A percentile compares a stretch with the other conserved stretches of the same genome.
These are phyloP conservation scores for Blomia tropicalis DNA, from an alignment of 2,888 invertebrate genomes.

Conservation along the genomic window DNA sequence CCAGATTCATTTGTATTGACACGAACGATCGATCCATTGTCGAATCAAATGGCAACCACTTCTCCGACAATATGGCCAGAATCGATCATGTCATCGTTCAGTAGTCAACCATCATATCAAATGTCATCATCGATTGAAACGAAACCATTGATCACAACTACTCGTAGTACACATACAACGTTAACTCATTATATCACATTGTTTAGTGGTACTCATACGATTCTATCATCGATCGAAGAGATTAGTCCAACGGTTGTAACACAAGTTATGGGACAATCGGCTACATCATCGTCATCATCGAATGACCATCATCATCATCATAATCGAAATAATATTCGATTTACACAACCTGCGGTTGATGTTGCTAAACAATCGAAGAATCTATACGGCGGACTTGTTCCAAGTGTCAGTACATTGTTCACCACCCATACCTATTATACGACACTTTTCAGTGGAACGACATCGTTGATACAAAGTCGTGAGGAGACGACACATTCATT, in stretches of 20 bases:
- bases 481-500: slow-evolving; percentile 29
- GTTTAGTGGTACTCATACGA: slow-evolving; percentile 48
- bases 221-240: slow-evolving; percentile 31
- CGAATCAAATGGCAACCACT: slow-evolving; percentile 30
- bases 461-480: slow-evolving; percentile 29
- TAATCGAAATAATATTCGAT: slow-evolving; percentile 33
- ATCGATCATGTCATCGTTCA: slow-evolving; percentile 11
- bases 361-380: slow-evolving; percentile 20
- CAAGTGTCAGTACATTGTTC: slow-evolving; percentile 30
- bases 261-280: slow-evolving; percentile 26
- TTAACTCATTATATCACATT: slow-evolving; percentile 64
- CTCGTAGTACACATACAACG: slow-evolving; percentile 59
- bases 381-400: slow-evolving; percentile 27
- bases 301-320: slow-evolving; percentile 19
- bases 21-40: slow-evolving; percentile 24
- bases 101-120: slow-evolving; percentile 20
- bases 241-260: slow-evolving; percentile 31
- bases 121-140: not conserved
- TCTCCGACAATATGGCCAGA: slow-evolving; percentile 29
- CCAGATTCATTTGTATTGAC: slow-evolving; percentile 23
- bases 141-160: slow-evolving; percentile 27
- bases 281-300: slow-evolving; percentile 14
- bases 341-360: slow-evolving; percentile 40
- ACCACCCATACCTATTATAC: slow-evolving; percentile 32
- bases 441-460: slow-evolving; percentile 31